Evolutionary conservation across 2,888 invertebrate genomes (phyloP).

Genomic region (Gordius sp.): DNA sequence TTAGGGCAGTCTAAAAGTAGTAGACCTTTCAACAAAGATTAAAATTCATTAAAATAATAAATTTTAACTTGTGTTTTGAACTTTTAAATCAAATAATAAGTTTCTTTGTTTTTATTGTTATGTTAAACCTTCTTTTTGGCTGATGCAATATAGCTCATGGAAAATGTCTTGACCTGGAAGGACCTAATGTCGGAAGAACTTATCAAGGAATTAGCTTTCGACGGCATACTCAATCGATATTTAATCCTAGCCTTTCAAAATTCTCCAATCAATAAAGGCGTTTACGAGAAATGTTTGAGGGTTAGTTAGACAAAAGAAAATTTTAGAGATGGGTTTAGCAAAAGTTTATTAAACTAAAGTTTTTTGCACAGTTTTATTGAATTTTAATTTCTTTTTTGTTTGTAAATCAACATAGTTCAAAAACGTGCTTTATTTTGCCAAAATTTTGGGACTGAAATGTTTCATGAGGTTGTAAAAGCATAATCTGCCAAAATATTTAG

Average conservation of each 20-base stretch:
- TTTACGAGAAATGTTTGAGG: not conserved
- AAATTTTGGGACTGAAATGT: too few species aligned
- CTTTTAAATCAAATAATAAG: not conserved
- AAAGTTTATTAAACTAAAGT: too few species aligned
- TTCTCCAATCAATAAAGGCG: not conserved
- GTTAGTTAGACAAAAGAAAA: not conserved
- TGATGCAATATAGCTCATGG: not conserved
- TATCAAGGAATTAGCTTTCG: conserved; percentile 7
- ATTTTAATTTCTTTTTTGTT: too few species aligned
- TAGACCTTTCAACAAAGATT: too few species aligned
- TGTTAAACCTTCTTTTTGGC: not conserved
- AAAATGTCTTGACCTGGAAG: not conserved
- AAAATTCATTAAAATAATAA: not conserved
- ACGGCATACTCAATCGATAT: conserved; percentile 12
- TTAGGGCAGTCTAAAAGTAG: too few species aligned
- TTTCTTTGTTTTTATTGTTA: not conserved
- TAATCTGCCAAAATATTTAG: too few species aligned
- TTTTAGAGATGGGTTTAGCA: too few species aligned
- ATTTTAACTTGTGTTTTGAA: not conserved
- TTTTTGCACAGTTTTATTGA: too few species aligned
- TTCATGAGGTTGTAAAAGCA: too few species aligned
- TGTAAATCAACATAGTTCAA: too few species aligned
- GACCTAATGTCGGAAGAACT: not conserved
- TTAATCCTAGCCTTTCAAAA: conserved; percentile 8
- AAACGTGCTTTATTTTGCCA: too few species aligned